These are phyloP conservation scores for Melanotaenia duboulayi DNA, from an alignment of 2,113 vertebrate genomes.

Conservation along the genomic window DNA sequence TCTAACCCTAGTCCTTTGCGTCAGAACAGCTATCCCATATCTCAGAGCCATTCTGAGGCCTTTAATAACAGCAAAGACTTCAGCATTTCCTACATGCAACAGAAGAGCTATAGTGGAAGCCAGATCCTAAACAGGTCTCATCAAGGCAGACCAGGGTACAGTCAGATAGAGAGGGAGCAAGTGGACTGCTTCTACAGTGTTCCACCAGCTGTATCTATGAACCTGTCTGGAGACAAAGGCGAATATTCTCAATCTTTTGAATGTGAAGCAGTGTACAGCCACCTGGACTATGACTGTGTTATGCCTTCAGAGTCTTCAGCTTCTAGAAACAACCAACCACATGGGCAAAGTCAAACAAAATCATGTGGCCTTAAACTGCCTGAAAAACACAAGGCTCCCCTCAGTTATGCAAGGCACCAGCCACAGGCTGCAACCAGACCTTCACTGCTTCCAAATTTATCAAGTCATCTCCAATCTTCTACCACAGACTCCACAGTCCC, in stretches of 20 bases:
- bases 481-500: slow-evolving; percentile 55
- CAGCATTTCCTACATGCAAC: slow-evolving; percentile 40
- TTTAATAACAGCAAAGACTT: slow-evolving; percentile 44
- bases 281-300: slow-evolving; percentile 49
- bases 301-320: slow-evolving; percentile 45
- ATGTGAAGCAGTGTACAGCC: slow-evolving; percentile 56
- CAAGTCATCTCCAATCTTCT: slow-evolving; percentile 32
- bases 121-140: slow-evolving; percentile 37
- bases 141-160: slow-evolving; percentile 35
- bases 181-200: slow-evolving; percentile 56
- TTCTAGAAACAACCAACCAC: slow-evolving; percentile 44
- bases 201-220: slow-evolving; percentile 32
- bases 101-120: slow-evolving; percentile 41
- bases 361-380: slow-evolving; percentile 25
- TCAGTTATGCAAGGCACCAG: slow-evolving; percentile 8
- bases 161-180: slow-evolving; percentile 35
- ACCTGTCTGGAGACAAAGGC: slow-evolving; percentile 43
- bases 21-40: slow-evolving; percentile 54
- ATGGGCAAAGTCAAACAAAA: slow-evolving; percentile 47
- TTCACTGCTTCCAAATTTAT: slow-evolving; percentile 37
- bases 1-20: slow-evolving; percentile 29
- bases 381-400: slow-evolving; percentile 32
- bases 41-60: slow-evolving; percentile 33
- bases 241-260: slow-evolving; percentile 58
- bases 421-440: slow-evolving; percentile 31